These are phyloP conservation scores for Lasioglossum malachurum DNA, from an alignment of 2,888 invertebrate genomes.

Conservation along the genomic window DNA sequence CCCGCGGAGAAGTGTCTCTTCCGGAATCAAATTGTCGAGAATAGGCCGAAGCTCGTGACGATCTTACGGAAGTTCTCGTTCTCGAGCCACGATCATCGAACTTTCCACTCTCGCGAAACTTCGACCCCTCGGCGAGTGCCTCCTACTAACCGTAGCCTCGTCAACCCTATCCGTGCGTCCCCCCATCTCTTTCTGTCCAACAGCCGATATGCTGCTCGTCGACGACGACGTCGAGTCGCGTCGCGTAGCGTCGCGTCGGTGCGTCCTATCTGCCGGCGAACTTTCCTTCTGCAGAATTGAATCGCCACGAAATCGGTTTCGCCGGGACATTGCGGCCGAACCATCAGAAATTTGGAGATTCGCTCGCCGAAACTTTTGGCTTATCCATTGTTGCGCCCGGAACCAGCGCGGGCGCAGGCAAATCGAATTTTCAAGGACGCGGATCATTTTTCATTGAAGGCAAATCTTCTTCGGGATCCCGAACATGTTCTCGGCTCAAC, in stretches of 20 bases:
- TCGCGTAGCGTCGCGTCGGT: conserved; percentile 11
- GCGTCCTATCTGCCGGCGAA: conserved; percentile 50
- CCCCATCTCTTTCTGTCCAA: not conserved
- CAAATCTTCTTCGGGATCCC: not conserved
- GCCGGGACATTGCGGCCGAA: conserved; percentile 22
- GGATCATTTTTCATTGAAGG: not conserved
- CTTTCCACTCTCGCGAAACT: conserved; percentile 71
- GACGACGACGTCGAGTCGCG: conserved; percentile 20
- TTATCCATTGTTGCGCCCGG: conserved; percentile 35
- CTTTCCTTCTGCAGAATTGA: conserved; percentile 70
- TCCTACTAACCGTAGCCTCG: conserved; percentile 26
- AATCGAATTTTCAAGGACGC: conserved; percentile 18
- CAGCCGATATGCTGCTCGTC: not conserved
- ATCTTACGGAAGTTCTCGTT: conserved; percentile 66
- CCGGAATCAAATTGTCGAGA: conserved; percentile 69
- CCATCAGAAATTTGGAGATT: conserved; percentile 57
- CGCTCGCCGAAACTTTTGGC: conserved; percentile 40
- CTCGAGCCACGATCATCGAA: conserved; percentile 69
- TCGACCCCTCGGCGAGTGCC: conserved; percentile 38
- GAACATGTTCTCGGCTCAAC: not conserved
- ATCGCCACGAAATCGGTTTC: conserved; percentile 69
- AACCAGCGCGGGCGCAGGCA: not conserved
- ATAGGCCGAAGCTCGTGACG: conserved; percentile 67
- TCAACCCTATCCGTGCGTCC: conserved; percentile 21
- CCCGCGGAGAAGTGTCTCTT: conserved; percentile 53